phyloP scores from a whole-genome alignment of 2,797 vertebrate genomes.

The Catamblyrhynchus diadema region DNA sequence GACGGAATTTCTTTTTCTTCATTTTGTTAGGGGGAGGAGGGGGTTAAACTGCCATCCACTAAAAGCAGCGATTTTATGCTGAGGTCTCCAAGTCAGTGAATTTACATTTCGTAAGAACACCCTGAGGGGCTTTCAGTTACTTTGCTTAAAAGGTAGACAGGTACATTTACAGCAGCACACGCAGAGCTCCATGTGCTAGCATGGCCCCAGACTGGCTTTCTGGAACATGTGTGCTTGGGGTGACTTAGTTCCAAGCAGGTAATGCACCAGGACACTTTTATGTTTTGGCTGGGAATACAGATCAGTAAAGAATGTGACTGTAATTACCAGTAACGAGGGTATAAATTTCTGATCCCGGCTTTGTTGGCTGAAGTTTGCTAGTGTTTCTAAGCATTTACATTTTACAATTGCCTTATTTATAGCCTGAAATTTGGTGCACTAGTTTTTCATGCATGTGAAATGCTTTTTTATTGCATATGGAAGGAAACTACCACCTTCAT shows the following conservation, averaged over 20 bases:
- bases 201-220: not conserved
- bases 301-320: conserved; percentile 56
- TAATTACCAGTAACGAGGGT: conserved; percentile 69
- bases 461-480: conserved; percentile 28
- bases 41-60: conserved; percentile 52
- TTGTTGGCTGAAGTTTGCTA: conserved; percentile 50
- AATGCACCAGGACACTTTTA: conserved; percentile 56
- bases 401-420: conserved; percentile 62
- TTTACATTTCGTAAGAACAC: conserved; percentile 71
- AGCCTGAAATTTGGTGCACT: conserved; percentile 33
- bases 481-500: not conserved
- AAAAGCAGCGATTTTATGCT: conserved; percentile 59
- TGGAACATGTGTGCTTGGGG: not conserved
- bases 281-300: conserved; percentile 54
- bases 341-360: conserved; percentile 60
- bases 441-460: conserved; percentile 42
- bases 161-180: conserved; percentile 45
- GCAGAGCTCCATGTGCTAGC: conserved; percentile 17
- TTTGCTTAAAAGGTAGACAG: conserved; percentile 67
- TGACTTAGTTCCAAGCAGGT: conserved; percentile 48
- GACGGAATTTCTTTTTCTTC: not conserved
- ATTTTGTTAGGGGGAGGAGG: conserved; percentile 10
- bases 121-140: conserved; percentile 62
- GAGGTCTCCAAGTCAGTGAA: conserved; percentile 67
- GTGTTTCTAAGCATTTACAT: conserved; percentile 54